Base-by-base conservation (phyloP, 2,888 invertebrate species). In the Drosophila greeni region DNA sequence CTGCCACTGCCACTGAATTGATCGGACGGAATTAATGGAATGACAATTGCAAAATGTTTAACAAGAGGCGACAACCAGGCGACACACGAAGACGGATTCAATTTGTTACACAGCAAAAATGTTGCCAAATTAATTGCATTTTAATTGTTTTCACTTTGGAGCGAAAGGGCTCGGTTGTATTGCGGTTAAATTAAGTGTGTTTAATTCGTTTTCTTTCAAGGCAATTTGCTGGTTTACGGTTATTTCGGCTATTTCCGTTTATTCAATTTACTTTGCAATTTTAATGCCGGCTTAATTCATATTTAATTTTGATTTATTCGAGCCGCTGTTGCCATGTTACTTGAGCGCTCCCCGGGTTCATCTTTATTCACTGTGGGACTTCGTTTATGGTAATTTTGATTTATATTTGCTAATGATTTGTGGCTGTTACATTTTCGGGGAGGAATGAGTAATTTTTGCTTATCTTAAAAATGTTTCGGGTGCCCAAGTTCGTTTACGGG, bases 221-320 rank as follows among this genome's bases (percentile, higher is more conserved):
- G 45, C 47, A 47, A 12, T 47, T 66, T 29, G 20, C 20, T 9
- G 43, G 43, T 26, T 57, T 31, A 47, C 66, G 36, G 51, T 49
- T 40, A 58, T 52, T 59, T 39, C 52, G 48, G 57, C 9, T 53
- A 53, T 33, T 54, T 45, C 45, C 45, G 33, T 34, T 61, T 39
- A 67, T 59, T 51, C 29, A 57, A 55, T 61, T 69, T 53, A 39
- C 33, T 51, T 57, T 39, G 45, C 42, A 62, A 65, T 58, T 37
- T 48, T 56, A 49, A 64, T 76, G 72, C 58, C 42, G 20, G 14
- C 53, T 76, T 79, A 79, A 78, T 78, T 75, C 65, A 54, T 54
- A 47, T 62, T 65, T 62, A 65, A 65, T 55, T 64, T 65, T 54
- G 54, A 64, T 65, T 65, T 31, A 64, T 65, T 64, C 31, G 43